Evolutionary conservation across 2,113 vertebrate genomes (phyloP).

Genomic region (Sebastes schlegelii): DNA sequence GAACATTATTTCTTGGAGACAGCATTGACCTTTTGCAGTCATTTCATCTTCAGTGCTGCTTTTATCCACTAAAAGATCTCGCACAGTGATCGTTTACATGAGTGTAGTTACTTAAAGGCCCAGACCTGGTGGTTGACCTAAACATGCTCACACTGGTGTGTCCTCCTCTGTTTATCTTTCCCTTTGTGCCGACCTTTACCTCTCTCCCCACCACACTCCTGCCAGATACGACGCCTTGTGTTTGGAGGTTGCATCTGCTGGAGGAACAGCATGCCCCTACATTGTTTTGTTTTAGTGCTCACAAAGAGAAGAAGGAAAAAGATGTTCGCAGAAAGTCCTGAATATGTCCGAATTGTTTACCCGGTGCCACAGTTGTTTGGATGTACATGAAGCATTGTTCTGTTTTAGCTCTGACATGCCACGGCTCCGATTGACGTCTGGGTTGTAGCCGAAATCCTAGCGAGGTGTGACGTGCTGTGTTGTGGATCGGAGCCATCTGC

Average conservation of each 20-base stretch:
- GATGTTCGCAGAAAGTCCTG: neutral
- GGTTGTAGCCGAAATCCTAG: neutral
- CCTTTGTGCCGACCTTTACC: conserved; percentile 68
- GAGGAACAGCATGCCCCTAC: conserved; percentile 42
- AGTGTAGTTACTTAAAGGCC: neutral
- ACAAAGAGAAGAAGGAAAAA: conserved; percentile 13
- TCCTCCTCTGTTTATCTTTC: conserved; percentile 62
- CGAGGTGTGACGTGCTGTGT: conserved; percentile 35
- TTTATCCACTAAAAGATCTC: neutral
- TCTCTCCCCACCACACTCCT: conserved; percentile 39
- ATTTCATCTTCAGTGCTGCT: neutral
- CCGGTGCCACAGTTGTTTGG: conserved; percentile 52
- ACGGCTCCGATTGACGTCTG: conserved; percentile 49
- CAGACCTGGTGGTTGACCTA: conserved; percentile 33
- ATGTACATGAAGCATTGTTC: conserved; percentile 39
- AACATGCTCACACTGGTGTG: conserved; percentile 31
- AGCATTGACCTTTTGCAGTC: neutral
- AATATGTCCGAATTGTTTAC: conserved; percentile 52
- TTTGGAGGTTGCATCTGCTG: conserved; percentile 72
- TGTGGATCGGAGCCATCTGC: conserved; percentile 46
- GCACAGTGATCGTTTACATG: neutral
- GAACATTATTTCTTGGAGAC: neutral
- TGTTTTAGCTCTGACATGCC: conserved; percentile 39
- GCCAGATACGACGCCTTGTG: conserved; percentile 65
- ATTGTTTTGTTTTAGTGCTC: conserved; percentile 67